Conservation (phyloP, 2,797 vertebrate genomes). For the Gymnopithys bicolor region DNA sequence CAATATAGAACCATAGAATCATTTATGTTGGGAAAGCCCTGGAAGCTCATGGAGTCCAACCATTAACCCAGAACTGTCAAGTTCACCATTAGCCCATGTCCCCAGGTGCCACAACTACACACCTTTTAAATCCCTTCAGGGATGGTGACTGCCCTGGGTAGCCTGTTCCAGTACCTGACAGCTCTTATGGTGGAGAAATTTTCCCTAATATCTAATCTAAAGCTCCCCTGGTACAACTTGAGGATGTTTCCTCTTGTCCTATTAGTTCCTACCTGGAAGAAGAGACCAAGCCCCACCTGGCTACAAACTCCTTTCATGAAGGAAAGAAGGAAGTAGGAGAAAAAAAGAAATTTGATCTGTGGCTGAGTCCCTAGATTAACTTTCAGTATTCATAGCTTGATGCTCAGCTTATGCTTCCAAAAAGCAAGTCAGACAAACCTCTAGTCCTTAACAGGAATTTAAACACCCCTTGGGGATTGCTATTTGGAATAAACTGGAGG, state of each 20-base stretch:
- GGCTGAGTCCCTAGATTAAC: background rate
- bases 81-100: background rate
- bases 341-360: background rate
- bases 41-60: rapidly evolving
- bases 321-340: background rate
- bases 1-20: background rate
- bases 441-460: background rate
- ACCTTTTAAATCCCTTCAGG: background rate
- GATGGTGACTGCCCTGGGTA: background rate
- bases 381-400: background rate
- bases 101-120: background rate
- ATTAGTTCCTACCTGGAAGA: no score
- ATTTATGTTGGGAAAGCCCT: background rate
- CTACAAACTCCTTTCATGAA: background rate
- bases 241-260: background rate
- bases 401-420: background rate
- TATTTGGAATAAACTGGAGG: background rate
- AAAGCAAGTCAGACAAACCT: background rate
- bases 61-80: background rate
- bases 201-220: background rate
- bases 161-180: background rate
- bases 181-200: background rate
- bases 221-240: background rate
- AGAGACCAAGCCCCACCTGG: background rate
- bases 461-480: background rate